These are phyloP conservation scores for Coelogynopora nodosa DNA, from an alignment of 2,888 invertebrate genomes.

Conservation along the genomic window DNA sequence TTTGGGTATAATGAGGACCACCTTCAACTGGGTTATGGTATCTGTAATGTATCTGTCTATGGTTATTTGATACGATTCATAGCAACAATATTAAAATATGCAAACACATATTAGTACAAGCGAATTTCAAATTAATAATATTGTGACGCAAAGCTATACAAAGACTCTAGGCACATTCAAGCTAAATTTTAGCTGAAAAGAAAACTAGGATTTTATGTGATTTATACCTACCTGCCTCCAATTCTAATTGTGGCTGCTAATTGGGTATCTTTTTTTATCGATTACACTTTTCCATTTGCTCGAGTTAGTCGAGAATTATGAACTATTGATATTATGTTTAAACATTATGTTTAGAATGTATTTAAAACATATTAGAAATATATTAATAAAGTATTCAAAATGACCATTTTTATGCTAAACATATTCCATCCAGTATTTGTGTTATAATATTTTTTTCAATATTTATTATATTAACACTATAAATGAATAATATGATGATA, in stretches of 20 bases:
- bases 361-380: too few species aligned
- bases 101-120: slow-evolving; percentile 25
- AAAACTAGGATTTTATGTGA: slow-evolving; percentile 38
- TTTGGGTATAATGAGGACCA: slow-evolving; percentile 35
- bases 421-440: too few species aligned
- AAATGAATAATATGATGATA: too few species aligned
- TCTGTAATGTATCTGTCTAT: too few species aligned
- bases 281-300: slow-evolving; percentile 37
- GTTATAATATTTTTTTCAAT: too few species aligned
- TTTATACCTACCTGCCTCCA: slow-evolving; percentile 7
- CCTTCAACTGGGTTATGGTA: slow-evolving; percentile 37
- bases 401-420: too few species aligned
- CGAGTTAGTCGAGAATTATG: slow-evolving; percentile 32
- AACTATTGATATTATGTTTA: slow-evolving; percentile 23
- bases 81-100: not conserved
- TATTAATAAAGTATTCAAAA: too few species aligned
- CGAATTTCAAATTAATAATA: slow-evolving; percentile 25
- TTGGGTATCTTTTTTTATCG: slow-evolving; percentile 40
- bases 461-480: too few species aligned
- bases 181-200: slow-evolving; percentile 21
- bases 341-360: too few species aligned
- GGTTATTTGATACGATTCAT: not conserved
- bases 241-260: slow-evolving; percentile 34
- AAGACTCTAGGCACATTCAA: slow-evolving; percentile 20
- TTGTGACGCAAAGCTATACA: not conserved